Evolutionary conservation across 2,797 vertebrate species (phyloP), one percentile per base, ranked within the genome.

Genomic region (Hylomyscus alleni): DNA sequence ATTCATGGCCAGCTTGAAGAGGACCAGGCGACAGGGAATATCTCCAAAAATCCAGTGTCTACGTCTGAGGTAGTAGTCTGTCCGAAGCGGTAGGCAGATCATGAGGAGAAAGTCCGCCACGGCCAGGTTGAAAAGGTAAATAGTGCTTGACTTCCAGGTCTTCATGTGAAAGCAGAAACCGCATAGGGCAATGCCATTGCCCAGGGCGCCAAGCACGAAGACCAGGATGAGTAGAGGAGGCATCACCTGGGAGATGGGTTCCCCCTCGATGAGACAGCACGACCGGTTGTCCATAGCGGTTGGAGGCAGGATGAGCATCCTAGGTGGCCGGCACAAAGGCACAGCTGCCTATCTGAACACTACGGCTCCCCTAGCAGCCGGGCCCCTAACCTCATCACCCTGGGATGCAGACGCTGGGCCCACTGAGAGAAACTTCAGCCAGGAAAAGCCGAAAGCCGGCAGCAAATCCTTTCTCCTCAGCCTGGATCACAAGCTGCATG

Each of bases 101-200:
- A 97, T 98, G 83, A 99, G 98, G 50, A 99, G 97, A 88, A 99
- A 99, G 89, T 99, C 99, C 0, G 99, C 98, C 96, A 98, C 47
- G 0, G 98, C 98, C 98, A 99, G 96, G 94, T 99, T 99, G 97
- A 99, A 99, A 31, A 99, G 98, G 22, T 99, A 95, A 11, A 98
- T 97, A 0, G 98, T 99, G 96, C 99, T 99, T 88, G 98, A 98
- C 95, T 98, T 99, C 98, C 98, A 99, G 37, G 97, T 98, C 95
- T 97, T 99, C 97, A 98, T 94, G 81, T 98, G 97, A 95, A 99
- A 98, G 86, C 98, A 99, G 97, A 99, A 99, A 72, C 99, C 97
- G 84, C 98, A 99, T 34, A 99, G 98, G 89, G 98, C 98, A 1
- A 99, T 40, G 19, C 98, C 98, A 11, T 98, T 98, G 85, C 98